Evolutionary conservation across 2,888 invertebrate species (phyloP).

Genomic region (Drosophila colorata): DNA sequence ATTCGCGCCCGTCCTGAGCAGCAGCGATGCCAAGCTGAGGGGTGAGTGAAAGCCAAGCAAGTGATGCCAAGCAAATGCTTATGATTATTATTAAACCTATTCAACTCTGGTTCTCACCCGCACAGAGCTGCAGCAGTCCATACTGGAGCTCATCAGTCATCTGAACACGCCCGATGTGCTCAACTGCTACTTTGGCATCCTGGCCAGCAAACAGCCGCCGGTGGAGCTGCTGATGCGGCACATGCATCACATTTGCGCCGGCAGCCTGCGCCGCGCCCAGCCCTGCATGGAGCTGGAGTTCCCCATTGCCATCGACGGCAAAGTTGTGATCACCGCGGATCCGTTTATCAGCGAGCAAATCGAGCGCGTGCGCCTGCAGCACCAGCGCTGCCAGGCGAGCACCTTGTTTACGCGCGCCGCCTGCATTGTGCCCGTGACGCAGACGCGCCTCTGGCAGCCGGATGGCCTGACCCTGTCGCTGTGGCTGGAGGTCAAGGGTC

Average conservation of each 20-base stretch:
- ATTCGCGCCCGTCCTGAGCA: slow-evolving; percentile 82
- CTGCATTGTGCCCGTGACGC: slow-evolving; percentile 83
- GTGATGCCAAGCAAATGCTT: slow-evolving; percentile 60
- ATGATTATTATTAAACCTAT: too few relatives aligned
- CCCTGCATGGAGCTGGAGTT: slow-evolving; percentile 83
- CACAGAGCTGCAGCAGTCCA: slow-evolving; percentile 88
- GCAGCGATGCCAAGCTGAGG: slow-evolving; percentile 76
- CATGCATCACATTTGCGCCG: slow-evolving; percentile 84
- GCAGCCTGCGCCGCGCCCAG: slow-evolving; percentile 75
- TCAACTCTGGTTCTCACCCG: too few relatives aligned
- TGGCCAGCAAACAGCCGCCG: slow-evolving; percentile 87
- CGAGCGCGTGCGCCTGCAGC: slow-evolving; percentile 82
- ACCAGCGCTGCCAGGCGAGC: slow-evolving; percentile 76
- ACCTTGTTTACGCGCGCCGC: slow-evolving; percentile 83
- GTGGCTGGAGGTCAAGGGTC: slow-evolving; percentile 83
- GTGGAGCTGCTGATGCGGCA: slow-evolving; percentile 87
- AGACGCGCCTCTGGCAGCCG: slow-evolving; percentile 81
- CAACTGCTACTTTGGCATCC: slow-evolving; percentile 87
- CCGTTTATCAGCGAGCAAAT: slow-evolving; percentile 77
- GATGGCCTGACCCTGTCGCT: slow-evolving; percentile 83
- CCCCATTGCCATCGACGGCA: slow-evolving; percentile 82
- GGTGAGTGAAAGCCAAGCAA: slow-evolving; percentile 65
- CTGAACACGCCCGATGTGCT: slow-evolving; percentile 85
- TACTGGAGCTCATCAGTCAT: slow-evolving; percentile 88
- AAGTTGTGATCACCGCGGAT: slow-evolving; percentile 79